Evolutionary conservation across 2,113 vertebrate genomes (phyloP).

Genomic region (Columba livia): DNA sequence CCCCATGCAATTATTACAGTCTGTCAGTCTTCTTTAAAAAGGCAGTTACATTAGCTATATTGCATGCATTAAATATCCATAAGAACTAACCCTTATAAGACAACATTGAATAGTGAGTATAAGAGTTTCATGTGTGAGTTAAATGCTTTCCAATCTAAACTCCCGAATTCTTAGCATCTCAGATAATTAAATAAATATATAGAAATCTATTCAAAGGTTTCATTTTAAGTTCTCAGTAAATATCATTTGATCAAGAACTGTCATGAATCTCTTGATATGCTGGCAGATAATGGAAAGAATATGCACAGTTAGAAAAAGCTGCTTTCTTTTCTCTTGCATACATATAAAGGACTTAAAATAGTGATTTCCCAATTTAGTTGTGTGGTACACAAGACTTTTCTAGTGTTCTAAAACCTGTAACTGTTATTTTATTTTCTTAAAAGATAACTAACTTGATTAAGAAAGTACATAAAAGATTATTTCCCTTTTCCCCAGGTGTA

Average conservation of each 20-base stretch:
- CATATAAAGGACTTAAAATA: neutral
- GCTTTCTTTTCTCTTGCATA: neutral
- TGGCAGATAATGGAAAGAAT: neutral
- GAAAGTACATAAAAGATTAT: neutral
- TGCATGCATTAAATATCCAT: neutral
- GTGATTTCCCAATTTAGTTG: neutral
- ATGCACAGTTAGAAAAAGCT: neutral
- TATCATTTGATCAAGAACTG: neutral
- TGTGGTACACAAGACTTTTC: neutral
- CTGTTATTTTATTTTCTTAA: neutral
- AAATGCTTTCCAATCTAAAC: neutral
- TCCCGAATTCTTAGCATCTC: neutral
- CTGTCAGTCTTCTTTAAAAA: neutral
- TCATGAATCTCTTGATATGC: neutral
- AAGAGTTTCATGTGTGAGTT: neutral
- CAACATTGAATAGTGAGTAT: neutral
- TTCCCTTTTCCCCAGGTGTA: neutral
- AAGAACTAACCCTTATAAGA: neutral
- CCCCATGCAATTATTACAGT: neutral
- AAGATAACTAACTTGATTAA: neutral
- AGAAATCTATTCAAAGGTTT: neutral
- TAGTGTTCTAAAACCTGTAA: neutral
- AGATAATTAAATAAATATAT: neutral
- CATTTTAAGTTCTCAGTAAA: neutral
- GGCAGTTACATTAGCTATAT: neutral